Conservation (phyloP, 2,113 vertebrate genomes). For the Toxotes chatareus region DNA sequence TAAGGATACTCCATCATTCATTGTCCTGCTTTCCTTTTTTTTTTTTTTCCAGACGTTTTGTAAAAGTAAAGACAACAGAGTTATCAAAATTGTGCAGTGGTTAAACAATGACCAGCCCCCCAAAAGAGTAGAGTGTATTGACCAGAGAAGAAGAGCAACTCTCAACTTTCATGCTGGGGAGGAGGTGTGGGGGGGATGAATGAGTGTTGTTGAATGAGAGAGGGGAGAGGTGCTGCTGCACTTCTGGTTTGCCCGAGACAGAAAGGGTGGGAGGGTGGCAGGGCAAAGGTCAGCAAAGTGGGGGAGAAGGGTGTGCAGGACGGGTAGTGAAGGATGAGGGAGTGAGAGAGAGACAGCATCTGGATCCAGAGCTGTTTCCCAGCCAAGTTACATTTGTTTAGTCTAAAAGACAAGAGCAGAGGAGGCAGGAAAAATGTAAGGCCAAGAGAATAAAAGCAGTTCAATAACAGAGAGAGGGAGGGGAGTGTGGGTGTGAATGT, state of each 20-base stretch:
- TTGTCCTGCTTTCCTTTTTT: constrained; percentile 25
- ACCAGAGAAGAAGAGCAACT: constrained; percentile 64
- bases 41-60: constrained; percentile 7
- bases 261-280: constrained; percentile 39
- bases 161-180: constrained; percentile 72
- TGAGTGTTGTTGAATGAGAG: constrained; percentile 69
- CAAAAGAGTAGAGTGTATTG: constrained; percentile 52
- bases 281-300: constrained; percentile 53
- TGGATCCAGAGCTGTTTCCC: constrained; percentile 94
- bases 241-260: constrained; percentile 73
- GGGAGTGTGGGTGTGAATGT: constrained; percentile 50
- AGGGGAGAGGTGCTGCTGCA: constrained; percentile 67
- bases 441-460: constrained; percentile 62
- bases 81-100: constrained; percentile 63
- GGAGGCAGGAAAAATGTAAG: constrained; percentile 49
- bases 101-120: constrained; percentile 82
- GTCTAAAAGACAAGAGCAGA: constrained; percentile 88
- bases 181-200: constrained; percentile 72
- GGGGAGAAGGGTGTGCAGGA: constrained; percentile 18
- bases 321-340: constrained; percentile 73
- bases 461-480: constrained; percentile 50
- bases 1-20: constrained; percentile 11
- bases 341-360: constrained; percentile 89
- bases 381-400: constrained; percentile 99
- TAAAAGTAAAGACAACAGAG: constrained; percentile 30